Conservation (phyloP, 2,113 vertebrate species). For the Cygnus buccinator region DNA sequence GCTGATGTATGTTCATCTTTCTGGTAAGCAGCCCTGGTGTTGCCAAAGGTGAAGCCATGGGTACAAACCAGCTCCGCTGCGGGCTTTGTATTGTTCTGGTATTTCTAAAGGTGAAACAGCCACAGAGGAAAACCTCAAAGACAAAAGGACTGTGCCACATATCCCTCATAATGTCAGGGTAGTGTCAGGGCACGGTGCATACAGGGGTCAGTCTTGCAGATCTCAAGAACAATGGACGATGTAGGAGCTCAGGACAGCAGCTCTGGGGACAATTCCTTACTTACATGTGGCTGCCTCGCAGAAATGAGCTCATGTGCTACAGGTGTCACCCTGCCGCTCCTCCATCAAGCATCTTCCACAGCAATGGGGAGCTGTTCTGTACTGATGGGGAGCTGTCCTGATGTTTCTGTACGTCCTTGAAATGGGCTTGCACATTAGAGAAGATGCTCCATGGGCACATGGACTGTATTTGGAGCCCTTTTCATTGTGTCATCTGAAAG, state of each 20-base stretch:
- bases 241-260: not conserved
- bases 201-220: not conserved
- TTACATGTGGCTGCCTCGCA: not conserved
- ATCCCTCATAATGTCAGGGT: accelerated
- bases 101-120: not conserved
- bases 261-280: not conserved
- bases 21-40: not conserved
- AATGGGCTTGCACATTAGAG: not conserved
- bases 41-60: not conserved
- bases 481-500: not conserved
- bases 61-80: not conserved
- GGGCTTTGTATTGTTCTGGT: not conserved
- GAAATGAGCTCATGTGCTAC: not conserved
- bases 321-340: not conserved
- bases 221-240: not conserved
- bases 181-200: not conserved
- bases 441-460: not conserved
- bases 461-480: not conserved
- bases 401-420: slow-evolving; percentile 30
- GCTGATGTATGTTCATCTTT: not conserved
- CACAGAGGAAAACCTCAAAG: not conserved
- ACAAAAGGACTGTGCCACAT: not conserved
- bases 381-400: not conserved
- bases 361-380: not conserved
- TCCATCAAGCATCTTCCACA: not conserved